Conservation (phyloP, 2,888 invertebrate species). For the Tiphia femorata region DNA sequence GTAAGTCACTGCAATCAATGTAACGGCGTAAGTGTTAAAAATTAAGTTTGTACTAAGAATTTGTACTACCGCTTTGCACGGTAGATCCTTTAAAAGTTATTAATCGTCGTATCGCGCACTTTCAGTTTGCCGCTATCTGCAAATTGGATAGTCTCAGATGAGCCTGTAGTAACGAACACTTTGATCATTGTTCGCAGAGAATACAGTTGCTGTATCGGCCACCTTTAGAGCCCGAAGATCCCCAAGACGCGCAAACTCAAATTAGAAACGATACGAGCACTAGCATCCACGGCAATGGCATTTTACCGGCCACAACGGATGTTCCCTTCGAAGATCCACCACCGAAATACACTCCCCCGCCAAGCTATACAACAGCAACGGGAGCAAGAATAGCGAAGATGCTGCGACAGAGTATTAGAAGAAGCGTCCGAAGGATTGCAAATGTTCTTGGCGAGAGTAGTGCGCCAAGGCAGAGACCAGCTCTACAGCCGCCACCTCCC, state of each 20-base stretch:
- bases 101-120: no score
- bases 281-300: conserved; percentile 59
- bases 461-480: conserved; percentile 53
- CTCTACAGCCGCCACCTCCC: conserved; percentile 72
- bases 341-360: conserved; percentile 94
- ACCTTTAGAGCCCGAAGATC: conserved; percentile 72
- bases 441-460: conserved; percentile 71
- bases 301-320: conserved; percentile 57
- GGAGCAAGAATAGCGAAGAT: conserved; percentile 85
- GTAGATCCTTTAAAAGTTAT: no score
- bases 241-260: conserved; percentile 56
- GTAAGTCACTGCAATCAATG: conserved; percentile 66
- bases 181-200: conserved; percentile 81
- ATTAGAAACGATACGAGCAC: conserved; percentile 49
- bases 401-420: conserved; percentile 81
- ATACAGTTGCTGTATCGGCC: conserved; percentile 88
- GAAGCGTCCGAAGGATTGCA: conserved; percentile 81
- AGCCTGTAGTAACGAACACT: no score
- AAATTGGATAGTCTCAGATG: no score
- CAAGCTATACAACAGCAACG: conserved; percentile 92
- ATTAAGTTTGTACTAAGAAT: no score
- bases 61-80: no score
- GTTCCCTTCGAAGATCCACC: conserved; percentile 80
- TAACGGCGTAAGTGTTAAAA: conserved; percentile 62
- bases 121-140: no score